A percentile compares a stretch with the other conserved stretches of the same genome.
These are phyloP conservation scores for Cochlearius cochlearius DNA, from an alignment of 2,113 vertebrate genomes.

Conservation along the genomic window DNA sequence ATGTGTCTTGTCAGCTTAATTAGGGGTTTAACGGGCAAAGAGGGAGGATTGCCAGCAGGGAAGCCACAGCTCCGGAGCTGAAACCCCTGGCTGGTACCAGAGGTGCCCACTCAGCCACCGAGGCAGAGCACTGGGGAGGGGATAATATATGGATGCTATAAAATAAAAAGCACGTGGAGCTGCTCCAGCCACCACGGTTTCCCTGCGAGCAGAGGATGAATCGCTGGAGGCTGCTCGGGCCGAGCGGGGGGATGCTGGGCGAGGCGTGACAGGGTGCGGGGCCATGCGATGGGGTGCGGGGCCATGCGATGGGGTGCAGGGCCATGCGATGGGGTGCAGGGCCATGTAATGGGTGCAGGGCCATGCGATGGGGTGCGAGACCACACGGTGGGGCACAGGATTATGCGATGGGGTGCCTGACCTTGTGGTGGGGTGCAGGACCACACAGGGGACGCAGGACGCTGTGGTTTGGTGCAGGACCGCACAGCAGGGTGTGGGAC, in stretches of 20 bases:
- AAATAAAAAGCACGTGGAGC: not conserved
- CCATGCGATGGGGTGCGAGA: rapidly evolving
- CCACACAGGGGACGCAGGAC: rapidly evolving
- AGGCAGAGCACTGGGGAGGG: not conserved
- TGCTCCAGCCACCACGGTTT: not conserved
- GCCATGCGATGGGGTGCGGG: not conserved
- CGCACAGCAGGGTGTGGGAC: not conserved
- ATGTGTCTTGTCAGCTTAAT: not conserved
- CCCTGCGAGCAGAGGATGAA: rapidly evolving
- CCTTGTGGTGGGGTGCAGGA: rapidly evolving
- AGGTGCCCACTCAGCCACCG: not conserved
- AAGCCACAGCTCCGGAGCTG: not conserved
- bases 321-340: not conserved
- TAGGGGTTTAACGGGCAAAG: not conserved
- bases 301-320: rapidly evolving
- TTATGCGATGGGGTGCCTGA: not conserved
- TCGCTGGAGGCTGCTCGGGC: not conserved
- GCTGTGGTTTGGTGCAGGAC: too few species aligned
- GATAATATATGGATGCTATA: rapidly evolving
- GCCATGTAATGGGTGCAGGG: not conserved
- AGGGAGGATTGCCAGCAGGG: not conserved
- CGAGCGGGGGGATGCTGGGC: rapidly evolving
- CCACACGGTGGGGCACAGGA: rapidly evolving
- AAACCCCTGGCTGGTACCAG: not conserved
- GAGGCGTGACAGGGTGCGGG: not conserved